Conservation (phyloP, 2,888 invertebrate species). For the Dorcus hopei region DNA sequence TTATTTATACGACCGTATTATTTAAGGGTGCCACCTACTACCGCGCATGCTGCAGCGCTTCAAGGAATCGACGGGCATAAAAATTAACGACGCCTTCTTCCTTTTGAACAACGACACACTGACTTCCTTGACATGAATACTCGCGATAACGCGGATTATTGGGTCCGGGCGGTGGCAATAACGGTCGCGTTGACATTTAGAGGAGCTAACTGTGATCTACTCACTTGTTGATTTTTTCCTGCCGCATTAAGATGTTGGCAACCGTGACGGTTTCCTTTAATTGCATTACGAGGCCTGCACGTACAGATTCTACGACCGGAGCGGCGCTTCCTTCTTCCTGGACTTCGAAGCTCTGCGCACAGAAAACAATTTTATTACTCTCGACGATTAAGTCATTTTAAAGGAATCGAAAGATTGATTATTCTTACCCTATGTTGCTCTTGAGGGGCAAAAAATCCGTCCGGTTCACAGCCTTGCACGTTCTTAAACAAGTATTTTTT, state of each 20-base stretch:
- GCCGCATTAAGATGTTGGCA: constrained; percentile 66
- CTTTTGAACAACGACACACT: neutral
- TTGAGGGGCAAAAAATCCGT: constrained; percentile 45
- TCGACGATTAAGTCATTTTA: neutral
- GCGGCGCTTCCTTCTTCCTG: constrained; percentile 75
- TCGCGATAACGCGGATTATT: neutral
- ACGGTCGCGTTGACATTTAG: neutral
- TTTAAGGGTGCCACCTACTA: neutral
- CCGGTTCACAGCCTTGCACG: constrained; percentile 41
- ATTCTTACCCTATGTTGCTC: constrained; percentile 42
- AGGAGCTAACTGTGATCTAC: constrained; percentile 26
- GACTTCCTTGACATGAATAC: neutral
- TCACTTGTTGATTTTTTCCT: constrained; percentile 73
- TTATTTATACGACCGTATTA: neutral
- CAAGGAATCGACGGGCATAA: neutral
- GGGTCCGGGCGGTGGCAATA: neutral
- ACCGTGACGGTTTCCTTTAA: constrained; percentile 77
- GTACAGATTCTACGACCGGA: constrained; percentile 75
- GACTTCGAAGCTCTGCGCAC: constrained; percentile 56
- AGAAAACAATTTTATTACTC: constrained; percentile 2
- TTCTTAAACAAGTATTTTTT: constrained; percentile 59
- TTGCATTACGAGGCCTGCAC: constrained; percentile 83
- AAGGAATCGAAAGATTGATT: constrained; percentile 2
- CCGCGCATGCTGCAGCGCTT: neutral
- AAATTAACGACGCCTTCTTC: neutral